These are phyloP conservation scores for Psix sp. DNA, from an alignment of 1,140 invertebrate genomes.

Conservation along the genomic window DNA sequence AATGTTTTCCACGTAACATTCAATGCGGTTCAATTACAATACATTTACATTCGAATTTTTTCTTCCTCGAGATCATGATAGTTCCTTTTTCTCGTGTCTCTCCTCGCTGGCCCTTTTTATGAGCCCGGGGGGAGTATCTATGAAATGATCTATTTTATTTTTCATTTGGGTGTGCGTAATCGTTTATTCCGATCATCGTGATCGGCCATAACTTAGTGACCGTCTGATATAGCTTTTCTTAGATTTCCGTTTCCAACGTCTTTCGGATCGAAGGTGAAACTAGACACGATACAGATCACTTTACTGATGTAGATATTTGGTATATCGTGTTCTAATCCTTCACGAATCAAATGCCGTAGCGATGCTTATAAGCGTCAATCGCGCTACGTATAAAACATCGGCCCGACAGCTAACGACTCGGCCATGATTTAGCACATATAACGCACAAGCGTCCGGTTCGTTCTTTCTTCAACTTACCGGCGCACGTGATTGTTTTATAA, in stretches of 20 bases:
- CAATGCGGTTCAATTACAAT: constrained; percentile 48
- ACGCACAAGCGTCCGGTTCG: constrained; percentile 47
- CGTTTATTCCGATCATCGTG: constrained; percentile 35
- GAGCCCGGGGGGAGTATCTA: constrained; percentile 8
- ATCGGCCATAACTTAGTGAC: constrained; percentile 43
- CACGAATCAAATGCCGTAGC: constrained; percentile 27
- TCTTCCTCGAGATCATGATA: constrained; percentile 29
- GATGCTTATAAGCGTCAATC: constrained; percentile 34
- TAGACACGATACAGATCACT: constrained; percentile 32
- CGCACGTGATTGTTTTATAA: constrained; percentile 77
- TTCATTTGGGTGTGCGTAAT: constrained; percentile 23
- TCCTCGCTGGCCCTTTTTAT: constrained; percentile 6
- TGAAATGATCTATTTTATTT: constrained; percentile 36
- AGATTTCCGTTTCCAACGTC: constrained; percentile 33
- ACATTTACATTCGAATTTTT: constrained; percentile 22
- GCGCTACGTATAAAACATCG: constrained; percentile 30
- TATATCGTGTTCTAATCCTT: constrained; percentile 52
- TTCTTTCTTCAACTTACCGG: constrained; percentile 65
- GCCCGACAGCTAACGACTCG: constrained; percentile 74
- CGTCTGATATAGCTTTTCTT: constrained; percentile 40
- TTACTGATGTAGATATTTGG: constrained; percentile 46
- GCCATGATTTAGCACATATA: constrained; percentile 76
- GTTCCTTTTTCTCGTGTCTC: constrained; percentile 13
- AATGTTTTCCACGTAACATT: constrained; percentile 32
- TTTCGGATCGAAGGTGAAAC: constrained; percentile 25